phyloP scores from a whole-genome alignment of 2,888 invertebrate genomes.

The Tineola bisselliella region DNA sequence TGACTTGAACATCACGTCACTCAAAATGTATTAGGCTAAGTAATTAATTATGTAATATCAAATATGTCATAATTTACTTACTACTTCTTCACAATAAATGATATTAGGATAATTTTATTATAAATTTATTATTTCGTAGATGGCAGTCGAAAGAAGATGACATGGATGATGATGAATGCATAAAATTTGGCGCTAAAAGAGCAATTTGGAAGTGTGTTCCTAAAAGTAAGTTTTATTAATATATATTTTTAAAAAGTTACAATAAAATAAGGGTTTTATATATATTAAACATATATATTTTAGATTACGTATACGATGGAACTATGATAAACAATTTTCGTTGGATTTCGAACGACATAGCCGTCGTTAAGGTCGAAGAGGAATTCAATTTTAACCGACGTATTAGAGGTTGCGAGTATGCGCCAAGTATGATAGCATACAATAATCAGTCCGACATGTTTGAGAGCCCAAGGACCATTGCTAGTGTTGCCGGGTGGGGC shows the following conservation, averaged over 20 bases:
- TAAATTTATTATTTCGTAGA: background rate
- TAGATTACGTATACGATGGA: slow-evolving; percentile 53
- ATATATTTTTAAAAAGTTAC: background rate
- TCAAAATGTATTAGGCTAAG: no score
- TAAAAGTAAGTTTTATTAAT: slow-evolving; percentile 37
- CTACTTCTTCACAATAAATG: no score
- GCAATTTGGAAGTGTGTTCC: slow-evolving; percentile 57
- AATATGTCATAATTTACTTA: no score
- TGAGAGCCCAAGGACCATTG: slow-evolving; percentile 43
- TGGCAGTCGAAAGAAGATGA: slow-evolving; percentile 46
- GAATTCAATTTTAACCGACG: slow-evolving; percentile 47
- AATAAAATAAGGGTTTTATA: no score
- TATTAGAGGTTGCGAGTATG: slow-evolving; percentile 45
- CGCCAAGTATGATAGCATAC: slow-evolving; percentile 46
- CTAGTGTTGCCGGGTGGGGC: slow-evolving; percentile 48
- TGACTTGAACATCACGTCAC: no score
- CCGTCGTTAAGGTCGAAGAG: slow-evolving; percentile 48
- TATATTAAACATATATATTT: no score
- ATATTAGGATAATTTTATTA: no score
- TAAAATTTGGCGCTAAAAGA: slow-evolving; percentile 53
- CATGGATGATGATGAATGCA: slow-evolving; percentile 42
- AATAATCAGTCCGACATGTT: slow-evolving; percentile 48
- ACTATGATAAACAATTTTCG: slow-evolving; percentile 53
- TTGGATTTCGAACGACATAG: slow-evolving; percentile 60
- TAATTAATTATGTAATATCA: no score